Base-by-base conservation (phyloP, 2,113 vertebrate genomes). In the Osmerus mordax region DNA sequence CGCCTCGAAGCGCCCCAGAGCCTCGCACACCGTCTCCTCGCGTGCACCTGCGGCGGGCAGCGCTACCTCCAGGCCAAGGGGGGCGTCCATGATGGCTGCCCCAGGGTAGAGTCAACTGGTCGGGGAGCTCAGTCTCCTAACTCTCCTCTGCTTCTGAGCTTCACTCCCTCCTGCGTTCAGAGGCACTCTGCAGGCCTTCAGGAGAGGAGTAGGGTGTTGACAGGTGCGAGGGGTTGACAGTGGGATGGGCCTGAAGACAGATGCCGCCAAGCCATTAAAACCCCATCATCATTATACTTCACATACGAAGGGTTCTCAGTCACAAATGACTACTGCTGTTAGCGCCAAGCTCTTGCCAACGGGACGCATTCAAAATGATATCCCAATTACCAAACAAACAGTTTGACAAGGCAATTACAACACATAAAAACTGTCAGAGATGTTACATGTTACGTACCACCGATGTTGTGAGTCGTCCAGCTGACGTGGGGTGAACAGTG, bases 1-100 rank as follows among this genome's bases (percentile, higher is more conserved):
- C 18, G 89, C 86, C 78, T 95, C 89, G 54, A 94, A 95, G 78
- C 90, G 89, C 3, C 85, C 91, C 79, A 96, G 85, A 1, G 91
- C 89, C 82, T 91, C 87, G 13, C 83, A 89, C 25, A 88, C 89
- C 4, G 71, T 72, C 21, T 75, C 84, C 2, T 90, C 88, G 69
- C 77, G 86, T 72, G 2, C 81, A 4, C 23, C 81, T 64, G 73
- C 83, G 41, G 41, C 9, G 41, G 41, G 41, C 41, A 2, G 9
- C 80, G 15, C 67, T 19, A 3, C 53, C 4, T 21, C 41, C n/a
- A 7, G 25, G 25, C 14, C 69, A 1, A 51, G 47, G 6, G 51
- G 15, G 6, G 21, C 13, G 15, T 67, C 36, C 5, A 23, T 19
- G 15, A 19, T 28, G 11, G 25, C 36, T 23, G n/a, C 51, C 54